These are phyloP conservation scores for Agrotis puta DNA, from an alignment of 2,888 invertebrate genomes.

Conservation along the genomic window DNA sequence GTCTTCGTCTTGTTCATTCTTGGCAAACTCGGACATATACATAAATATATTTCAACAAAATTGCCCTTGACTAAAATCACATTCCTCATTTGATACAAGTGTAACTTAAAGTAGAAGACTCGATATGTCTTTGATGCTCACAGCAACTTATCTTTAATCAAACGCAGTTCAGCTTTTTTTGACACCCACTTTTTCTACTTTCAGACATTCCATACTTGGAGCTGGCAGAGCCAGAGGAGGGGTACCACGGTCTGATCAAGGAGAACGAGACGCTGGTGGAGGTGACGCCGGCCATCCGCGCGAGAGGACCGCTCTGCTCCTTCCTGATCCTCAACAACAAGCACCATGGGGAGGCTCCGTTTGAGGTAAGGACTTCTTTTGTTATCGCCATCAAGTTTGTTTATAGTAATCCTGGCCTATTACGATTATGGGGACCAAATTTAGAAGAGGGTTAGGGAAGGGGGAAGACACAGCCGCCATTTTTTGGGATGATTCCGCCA, in stretches of 20 bases:
- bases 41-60: not conserved
- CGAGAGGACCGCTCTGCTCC: slow-evolving; percentile 95
- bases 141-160: too few relatives aligned
- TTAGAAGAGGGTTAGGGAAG: too few relatives aligned
- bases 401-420: too few relatives aligned
- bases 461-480: too few relatives aligned
- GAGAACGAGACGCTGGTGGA: slow-evolving; percentile 98
- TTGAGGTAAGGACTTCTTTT: slow-evolving; percentile 91
- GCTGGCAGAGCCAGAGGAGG: slow-evolving; percentile 95
- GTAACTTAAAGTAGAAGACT: not conserved
- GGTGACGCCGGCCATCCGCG: slow-evolving; percentile 97
- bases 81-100: not conserved
- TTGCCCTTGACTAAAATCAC: not conserved
- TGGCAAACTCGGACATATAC: too few relatives aligned
- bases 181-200: slow-evolving; percentile 51
- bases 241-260: slow-evolving; percentile 97
- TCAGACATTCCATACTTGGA: slow-evolving; percentile 93
- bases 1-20: too few relatives aligned
- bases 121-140: too few relatives aligned
- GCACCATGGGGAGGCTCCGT: slow-evolving; percentile 98
- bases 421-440: too few relatives aligned
- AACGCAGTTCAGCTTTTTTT: not conserved
- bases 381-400: too few relatives aligned
- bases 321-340: slow-evolving; percentile 98
- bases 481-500: too few relatives aligned